Evolutionary conservation across 1,140 invertebrate species (phyloP), one percentile per base, ranked within the genome.

Genomic region (Drosophila carrolli): DNA sequence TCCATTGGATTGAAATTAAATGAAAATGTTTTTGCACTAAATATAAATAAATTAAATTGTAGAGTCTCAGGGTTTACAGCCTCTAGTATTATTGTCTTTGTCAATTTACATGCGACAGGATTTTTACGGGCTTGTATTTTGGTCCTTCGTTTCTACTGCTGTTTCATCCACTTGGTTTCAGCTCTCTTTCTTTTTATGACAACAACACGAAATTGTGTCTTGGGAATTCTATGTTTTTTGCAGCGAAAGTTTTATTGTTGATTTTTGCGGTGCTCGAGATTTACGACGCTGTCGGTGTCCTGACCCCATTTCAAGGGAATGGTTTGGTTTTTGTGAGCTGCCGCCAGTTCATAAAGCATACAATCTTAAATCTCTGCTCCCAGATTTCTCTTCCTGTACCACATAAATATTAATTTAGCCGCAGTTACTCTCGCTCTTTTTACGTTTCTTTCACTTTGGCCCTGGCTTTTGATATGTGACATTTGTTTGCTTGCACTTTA

Each of bases 371-470:
- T 88, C 75, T 88, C 48, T 66, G 62, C 72, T 73, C 47, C 47
- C 59, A 56, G 62, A 51, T 41, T 54, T 67, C 32, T 46, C 23
- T 8, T 47, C 46, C 43, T 29, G 29, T 16, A 51, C 63, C 67
- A 79, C 79, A 81, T 86, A 86, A 86, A 86, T 86, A 83, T 86
- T 88, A 86, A 86, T 86, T 88, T 86, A 83, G 83, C 81, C 63
- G 50, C 50, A 48, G 11, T 73, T 76, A 76, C 82, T 76, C 78
- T 57, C 41, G 61, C 59, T 51, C 68, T 41, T 72, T 67, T 44
- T 72, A 62, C 57, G 50, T 80, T 58, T 35, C 55, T 68, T 75
- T 65, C 51, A 63, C 78, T 79, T 79, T 72, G 48, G 35, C 48
- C 65, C 32, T 23, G 44, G 46, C 47, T 53, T 75, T 68, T 73